A percentile compares a stretch with the other conserved stretches of the same genome.
Evolutionary conservation across 2,888 invertebrate genomes (phyloP).

Genomic region (Thalpophila matura): DNA sequence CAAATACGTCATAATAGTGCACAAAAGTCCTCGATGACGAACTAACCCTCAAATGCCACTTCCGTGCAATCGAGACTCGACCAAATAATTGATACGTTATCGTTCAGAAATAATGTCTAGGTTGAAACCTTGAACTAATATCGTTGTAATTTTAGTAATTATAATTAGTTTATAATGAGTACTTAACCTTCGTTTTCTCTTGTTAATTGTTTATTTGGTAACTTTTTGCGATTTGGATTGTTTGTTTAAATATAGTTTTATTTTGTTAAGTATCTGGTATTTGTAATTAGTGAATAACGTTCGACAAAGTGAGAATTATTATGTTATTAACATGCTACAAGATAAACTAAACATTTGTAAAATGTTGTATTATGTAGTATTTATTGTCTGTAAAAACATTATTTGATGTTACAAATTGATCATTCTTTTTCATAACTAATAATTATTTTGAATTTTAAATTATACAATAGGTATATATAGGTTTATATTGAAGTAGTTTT

Average conservation of each 20-base stretch:
- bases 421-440: no score
- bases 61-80: slow-evolving; percentile 15
- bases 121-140: slow-evolving; percentile 51
- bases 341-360: background rate
- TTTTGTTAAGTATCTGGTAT: background rate
- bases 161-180: slow-evolving; percentile 44
- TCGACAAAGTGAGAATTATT: background rate
- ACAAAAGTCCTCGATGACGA: background rate
- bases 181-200: slow-evolving; percentile 19
- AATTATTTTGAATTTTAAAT: no score
- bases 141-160: background rate
- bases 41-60: slow-evolving; percentile 10
- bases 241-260: background rate
- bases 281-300: no score
- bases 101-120: slow-evolving; percentile 41
- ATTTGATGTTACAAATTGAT: no score
- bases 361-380: no score
- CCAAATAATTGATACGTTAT: slow-evolving; percentile 14
- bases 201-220: background rate
- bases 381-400: no score
- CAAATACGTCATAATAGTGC: background rate
- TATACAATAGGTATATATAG: no score
- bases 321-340: no score
- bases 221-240: slow-evolving; percentile 18
- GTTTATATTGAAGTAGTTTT: no score